A percentile compares a stretch with the other conserved stretches of the same genome.
phyloP scores from a whole-genome alignment of 1,140 invertebrate species.

The Antheraea mylitta region DNA sequence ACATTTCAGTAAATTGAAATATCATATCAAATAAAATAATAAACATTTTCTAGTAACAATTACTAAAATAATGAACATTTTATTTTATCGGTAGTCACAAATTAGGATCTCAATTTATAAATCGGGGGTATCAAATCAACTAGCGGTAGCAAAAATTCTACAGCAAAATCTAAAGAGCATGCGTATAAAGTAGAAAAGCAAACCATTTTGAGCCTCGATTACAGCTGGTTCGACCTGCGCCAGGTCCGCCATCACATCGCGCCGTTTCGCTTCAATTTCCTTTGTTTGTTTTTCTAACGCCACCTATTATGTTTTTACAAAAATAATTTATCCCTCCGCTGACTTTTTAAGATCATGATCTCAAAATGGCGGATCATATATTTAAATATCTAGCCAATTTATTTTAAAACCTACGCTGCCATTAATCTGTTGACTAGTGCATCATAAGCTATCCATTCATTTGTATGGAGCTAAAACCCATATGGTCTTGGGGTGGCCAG shows the following conservation, averaged over 20 bases:
- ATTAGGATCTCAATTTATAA: slow-evolving; percentile 8
- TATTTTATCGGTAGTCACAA: not conserved
- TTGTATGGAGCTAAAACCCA: too few relatives aligned
- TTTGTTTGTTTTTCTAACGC: slow-evolving; percentile 92
- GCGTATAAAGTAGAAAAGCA: slow-evolving; percentile 49
- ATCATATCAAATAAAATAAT: too few relatives aligned
- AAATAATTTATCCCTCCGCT: not conserved
- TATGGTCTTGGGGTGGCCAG: too few relatives aligned
- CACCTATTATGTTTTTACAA: slow-evolving; percentile 46
- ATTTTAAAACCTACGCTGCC: too few relatives aligned
- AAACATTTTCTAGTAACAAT: too few relatives aligned
- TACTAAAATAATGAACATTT: not conserved
- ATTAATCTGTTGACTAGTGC: too few relatives aligned
- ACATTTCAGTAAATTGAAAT: too few relatives aligned
- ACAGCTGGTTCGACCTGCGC: slow-evolving; percentile 99
- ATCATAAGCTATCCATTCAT: too few relatives aligned
- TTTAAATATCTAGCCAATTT: too few relatives aligned
- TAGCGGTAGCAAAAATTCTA: not conserved
- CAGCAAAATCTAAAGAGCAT: slow-evolving; percentile 11
- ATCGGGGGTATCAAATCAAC: not conserved
- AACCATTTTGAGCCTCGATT: slow-evolving; percentile 98
- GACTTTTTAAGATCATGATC: slow-evolving; percentile 13
- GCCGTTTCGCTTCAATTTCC: slow-evolving; percentile 94
- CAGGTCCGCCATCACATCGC: slow-evolving; percentile 96
- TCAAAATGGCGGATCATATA: too few relatives aligned